Evolutionary conservation across 2,797 vertebrate genomes (phyloP).

Genomic region (Catharus ustulatus): DNA sequence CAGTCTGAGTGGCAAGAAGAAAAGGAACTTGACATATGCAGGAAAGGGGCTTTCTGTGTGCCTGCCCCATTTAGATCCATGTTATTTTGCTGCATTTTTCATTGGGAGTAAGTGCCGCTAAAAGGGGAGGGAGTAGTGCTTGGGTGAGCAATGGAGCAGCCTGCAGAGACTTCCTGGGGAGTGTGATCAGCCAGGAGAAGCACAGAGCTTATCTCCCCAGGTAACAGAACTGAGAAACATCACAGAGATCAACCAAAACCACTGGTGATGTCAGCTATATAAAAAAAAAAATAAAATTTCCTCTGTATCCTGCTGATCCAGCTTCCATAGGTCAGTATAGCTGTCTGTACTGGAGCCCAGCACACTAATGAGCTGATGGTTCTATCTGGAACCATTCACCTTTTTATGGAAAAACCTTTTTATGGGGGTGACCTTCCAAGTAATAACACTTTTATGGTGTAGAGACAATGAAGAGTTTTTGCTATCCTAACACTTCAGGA

Average conservation of each 20-base stretch:
- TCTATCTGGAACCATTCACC: not conserved
- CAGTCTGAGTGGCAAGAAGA: not conserved
- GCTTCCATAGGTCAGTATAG: not conserved
- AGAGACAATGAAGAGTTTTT: not conserved
- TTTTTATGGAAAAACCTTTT: not conserved
- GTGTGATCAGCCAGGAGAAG: not conserved
- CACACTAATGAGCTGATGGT: not conserved
- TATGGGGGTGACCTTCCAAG: not conserved
- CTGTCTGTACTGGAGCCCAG: not conserved
- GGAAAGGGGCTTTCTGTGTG: not conserved
- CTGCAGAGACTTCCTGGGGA: not conserved
- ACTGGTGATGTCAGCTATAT: not conserved
- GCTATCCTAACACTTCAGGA: not conserved
- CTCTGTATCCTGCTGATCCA: not conserved
- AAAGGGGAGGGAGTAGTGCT: not conserved
- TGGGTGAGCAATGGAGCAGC: not conserved
- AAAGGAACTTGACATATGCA: not conserved
- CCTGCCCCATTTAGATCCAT: not conserved
- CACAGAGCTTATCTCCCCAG: not conserved
- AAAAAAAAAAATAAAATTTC: not conserved
- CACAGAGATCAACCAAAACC: not conserved
- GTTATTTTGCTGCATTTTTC: not conserved
- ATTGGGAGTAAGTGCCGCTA: not conserved
- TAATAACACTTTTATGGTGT: not conserved
- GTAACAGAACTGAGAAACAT: not conserved